phyloP scores from a whole-genome alignment of 2,797 vertebrate species.

The Philypnodon macrostomus region DNA sequence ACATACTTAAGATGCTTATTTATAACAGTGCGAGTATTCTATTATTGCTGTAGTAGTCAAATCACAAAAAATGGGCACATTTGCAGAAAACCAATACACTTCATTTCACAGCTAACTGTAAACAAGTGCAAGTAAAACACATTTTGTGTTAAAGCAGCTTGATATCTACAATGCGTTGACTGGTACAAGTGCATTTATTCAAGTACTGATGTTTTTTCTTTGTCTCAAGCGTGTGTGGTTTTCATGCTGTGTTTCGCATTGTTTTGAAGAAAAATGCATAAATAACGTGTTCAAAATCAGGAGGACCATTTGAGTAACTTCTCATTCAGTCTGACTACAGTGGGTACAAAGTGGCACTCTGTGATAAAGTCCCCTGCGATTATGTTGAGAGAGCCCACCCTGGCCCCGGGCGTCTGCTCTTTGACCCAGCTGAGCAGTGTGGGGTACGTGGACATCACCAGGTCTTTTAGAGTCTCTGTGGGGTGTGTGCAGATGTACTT shows the following conservation, averaged over 20 bases:
- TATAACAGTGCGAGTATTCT: constrained; percentile 1
- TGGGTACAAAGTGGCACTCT: constrained; percentile 77
- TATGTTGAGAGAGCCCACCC: constrained; percentile 80
- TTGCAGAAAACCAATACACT: constrained; percentile 34
- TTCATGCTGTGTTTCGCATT: constrained; percentile 52
- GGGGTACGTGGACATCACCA: constrained; percentile 85
- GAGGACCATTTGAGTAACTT: constrained; percentile 74
- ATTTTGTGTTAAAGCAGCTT: constrained; percentile 35
- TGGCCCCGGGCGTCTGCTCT: constrained; percentile 81
- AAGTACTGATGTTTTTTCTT: constrained; percentile 48
- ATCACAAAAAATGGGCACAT: constrained; percentile 27
- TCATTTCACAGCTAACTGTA: constrained; percentile 59
- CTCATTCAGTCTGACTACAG: constrained; percentile 84
- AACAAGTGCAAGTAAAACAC: constrained; percentile 49
- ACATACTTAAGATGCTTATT: constrained; percentile 33
- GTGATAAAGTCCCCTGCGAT: constrained; percentile 91
- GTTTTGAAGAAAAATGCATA: too few species aligned
- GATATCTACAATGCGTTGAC: constrained; percentile 27
- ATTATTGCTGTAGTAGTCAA: constrained; percentile 66
- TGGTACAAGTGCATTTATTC: constrained; percentile 36
- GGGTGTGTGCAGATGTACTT: constrained; percentile 85
- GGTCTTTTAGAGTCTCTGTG: constrained; percentile 80
- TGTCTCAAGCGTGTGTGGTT: constrained; percentile 31
- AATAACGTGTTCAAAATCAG: constrained; percentile 30
- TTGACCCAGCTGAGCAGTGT: constrained; percentile 82